These are phyloP conservation scores for Vireo altiloquus DNA, from an alignment of 2,113 vertebrate species.

Conservation along the genomic window DNA sequence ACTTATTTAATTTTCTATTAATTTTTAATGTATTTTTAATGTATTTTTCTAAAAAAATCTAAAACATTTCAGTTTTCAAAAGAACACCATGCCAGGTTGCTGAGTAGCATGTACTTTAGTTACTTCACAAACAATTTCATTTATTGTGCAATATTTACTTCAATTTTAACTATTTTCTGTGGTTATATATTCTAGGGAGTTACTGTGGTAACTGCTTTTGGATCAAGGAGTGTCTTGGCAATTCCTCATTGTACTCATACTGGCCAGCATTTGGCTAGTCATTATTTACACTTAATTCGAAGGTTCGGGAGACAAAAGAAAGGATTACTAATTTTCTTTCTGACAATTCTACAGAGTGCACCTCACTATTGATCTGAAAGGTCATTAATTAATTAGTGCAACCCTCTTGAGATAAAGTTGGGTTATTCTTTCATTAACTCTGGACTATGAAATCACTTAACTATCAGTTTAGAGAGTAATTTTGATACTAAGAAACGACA, in stretches of 20 bases:
- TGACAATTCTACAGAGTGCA: neutral
- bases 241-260: neutral
- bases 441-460: neutral
- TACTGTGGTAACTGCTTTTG: neutral
- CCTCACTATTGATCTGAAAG: neutral
- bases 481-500: neutral
- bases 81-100: neutral
- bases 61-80: neutral
- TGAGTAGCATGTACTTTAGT: neutral
- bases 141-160: neutral
- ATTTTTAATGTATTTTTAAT: neutral
- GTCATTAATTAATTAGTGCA: neutral
- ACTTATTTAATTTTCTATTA: neutral
- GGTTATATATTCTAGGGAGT: neutral
- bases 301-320: neutral
- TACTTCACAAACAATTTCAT: neutral
- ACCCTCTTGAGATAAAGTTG: neutral
- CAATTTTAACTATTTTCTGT: neutral
- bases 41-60: neutral
- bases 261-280: neutral
- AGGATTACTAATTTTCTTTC: neutral
- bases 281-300: neutral
- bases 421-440: neutral
- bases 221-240: neutral
- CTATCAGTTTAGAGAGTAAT: neutral